Percentiles rank a stretch among this genome's conserved stretches.
Evolutionary conservation across 1,140 invertebrate genomes (phyloP).

Genomic region (Batillaria attramentaria): DNA sequence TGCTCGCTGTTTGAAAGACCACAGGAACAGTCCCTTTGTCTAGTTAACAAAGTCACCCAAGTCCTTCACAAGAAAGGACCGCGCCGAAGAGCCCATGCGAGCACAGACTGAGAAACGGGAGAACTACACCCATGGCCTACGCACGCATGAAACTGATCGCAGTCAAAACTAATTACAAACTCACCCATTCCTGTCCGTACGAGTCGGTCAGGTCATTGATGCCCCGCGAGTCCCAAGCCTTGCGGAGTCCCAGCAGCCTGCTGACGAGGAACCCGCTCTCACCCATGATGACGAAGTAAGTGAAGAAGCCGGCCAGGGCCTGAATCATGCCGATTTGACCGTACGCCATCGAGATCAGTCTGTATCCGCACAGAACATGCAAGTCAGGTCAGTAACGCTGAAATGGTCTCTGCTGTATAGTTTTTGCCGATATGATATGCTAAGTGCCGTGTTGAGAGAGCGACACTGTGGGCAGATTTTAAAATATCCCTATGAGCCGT

Average conservation of each 20-base stretch:
- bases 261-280: slow-evolving; percentile 95
- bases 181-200: slow-evolving; percentile 98
- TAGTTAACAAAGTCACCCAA: too few species aligned
- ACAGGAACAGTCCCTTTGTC: too few species aligned
- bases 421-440: neutral
- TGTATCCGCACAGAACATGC: slow-evolving; percentile 33
- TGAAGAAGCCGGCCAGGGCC: slow-evolving; percentile 98
- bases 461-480: neutral
- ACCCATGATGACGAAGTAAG: slow-evolving; percentile 99
- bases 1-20: too few species aligned
- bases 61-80: too few species aligned
- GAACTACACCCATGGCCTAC: too few species aligned
- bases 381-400: neutral
- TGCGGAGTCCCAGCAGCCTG: slow-evolving; percentile 90
- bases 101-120: too few species aligned
- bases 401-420: neutral
- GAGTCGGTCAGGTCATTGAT: slow-evolving; percentile 97
- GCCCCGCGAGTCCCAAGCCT: slow-evolving; percentile 95
- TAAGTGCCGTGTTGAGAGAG: neutral
- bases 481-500: too few species aligned
- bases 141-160: too few species aligned
- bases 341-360: slow-evolving; percentile 83
- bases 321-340: slow-evolving; percentile 99
- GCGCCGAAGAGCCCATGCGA: too few species aligned
- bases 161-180: too few species aligned